A percentile compares a stretch with the other conserved stretches of the same genome.
Conservation (phyloP, 2,797 vertebrate genomes). For the Tachyglossus aculeatus region DNA sequence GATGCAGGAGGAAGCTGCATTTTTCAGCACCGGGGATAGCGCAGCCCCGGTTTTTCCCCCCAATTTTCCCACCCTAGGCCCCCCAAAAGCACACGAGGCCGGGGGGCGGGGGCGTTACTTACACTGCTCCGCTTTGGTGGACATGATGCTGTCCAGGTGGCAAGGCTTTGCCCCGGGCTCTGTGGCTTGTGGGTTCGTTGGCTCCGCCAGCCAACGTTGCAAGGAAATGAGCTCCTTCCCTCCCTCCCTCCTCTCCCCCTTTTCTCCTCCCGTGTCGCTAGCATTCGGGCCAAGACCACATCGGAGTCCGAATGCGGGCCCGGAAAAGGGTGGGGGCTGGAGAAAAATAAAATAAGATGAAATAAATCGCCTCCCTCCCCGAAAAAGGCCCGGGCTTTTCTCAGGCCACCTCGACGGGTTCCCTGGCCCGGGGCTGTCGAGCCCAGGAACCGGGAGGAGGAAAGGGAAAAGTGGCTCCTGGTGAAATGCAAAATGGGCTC, state of each 20-base stretch:
- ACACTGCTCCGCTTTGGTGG: constrained; percentile 98
- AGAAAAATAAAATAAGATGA: too few relatives aligned
- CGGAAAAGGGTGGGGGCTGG: constrained; percentile 65
- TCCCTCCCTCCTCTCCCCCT: constrained; percentile 46
- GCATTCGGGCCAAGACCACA: constrained; percentile 62
- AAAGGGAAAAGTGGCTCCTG: constrained; percentile 42
- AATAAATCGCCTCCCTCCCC: constrained; percentile 69
- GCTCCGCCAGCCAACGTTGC: constrained; percentile 54
- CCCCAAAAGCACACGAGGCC: constrained; percentile 55
- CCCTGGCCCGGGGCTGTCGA: constrained; percentile 62
- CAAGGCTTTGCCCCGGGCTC: constrained; percentile 62
- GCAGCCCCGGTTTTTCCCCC: constrained; percentile 47
- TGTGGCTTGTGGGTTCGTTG: constrained; percentile 66
- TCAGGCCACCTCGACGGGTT: constrained; percentile 67
- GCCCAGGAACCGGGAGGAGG: constrained; percentile 55
- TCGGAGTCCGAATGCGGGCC: constrained; percentile 62
- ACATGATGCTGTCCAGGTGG: constrained; percentile 80
- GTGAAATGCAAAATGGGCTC: constrained; percentile 57
- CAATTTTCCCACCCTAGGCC: constrained; percentile 71
- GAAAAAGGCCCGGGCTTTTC: constrained; percentile 68
- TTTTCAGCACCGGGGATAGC: constrained; percentile 67
- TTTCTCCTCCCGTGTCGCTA: constrained; percentile 65
- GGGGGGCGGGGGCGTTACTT: too few relatives aligned
- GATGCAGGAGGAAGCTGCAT: background rate
- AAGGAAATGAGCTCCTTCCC: constrained; percentile 47